Base-by-base conservation (phyloP, 2,888 invertebrate species). In the Limenitis camilla region DNA sequence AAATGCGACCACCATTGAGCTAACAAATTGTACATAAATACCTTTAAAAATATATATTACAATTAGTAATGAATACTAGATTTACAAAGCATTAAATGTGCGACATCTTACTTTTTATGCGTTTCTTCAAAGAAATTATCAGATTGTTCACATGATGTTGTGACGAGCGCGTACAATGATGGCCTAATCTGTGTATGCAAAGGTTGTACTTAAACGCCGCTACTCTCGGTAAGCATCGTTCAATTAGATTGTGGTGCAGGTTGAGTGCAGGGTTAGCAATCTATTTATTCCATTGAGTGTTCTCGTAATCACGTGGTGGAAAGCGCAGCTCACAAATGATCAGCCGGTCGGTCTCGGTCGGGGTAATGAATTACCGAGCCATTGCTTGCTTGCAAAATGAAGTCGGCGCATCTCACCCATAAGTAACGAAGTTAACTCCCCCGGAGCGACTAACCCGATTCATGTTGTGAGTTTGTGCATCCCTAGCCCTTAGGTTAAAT, bases 361-460 rank as follows among this genome's bases (percentile, higher is more conserved):
- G 73, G 74, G 75, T 78, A 78, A 81, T 82, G 81, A 84, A 81
- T 81, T 78, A 78, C 77, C 65, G 68, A 74, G 67, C 69, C 66
- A 75, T 75, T 74, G 78, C 82, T 78, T 66, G 76, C 78, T 80
- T 81, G 81, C 82, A 78, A 74, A 83, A 81, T 80, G 74, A 69
- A 76, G 71, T 66, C 60, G 50, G 58, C 49, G 65, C 71, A 68
- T 74, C 68, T 72, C 72, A 75, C 72, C 73, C 67, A 71, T 69
- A 71, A 75, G 74, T 81, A 82, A 83, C 75, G 72, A 80, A 72
- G 76, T 79, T 81, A 81, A 63, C 67, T 65, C 68, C 64, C 65
- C 63, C 60, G 54, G 62, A 64, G 60, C 65, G 61, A 64, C 55
- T 49, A 62, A 64, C 60, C 64, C 60, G 64, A 62, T 65, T 70